A percentile compares a stretch with the other conserved stretches of the same genome.
phyloP scores from a whole-genome alignment of 2,113 vertebrate genomes.

The Hippolais icterina region DNA sequence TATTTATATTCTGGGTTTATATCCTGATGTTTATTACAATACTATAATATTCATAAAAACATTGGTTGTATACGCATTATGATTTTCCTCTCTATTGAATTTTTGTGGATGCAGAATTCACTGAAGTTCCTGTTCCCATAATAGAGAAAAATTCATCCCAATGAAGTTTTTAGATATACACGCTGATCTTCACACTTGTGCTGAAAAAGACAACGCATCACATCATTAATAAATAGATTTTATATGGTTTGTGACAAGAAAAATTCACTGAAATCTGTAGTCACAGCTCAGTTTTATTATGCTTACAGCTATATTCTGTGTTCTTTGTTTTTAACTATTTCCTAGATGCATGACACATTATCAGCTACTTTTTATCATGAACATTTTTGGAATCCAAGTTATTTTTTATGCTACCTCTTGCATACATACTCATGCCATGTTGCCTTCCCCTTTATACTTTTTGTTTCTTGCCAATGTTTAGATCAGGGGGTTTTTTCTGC shows the following conservation, averaged over 20 bases:
- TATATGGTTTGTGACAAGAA: not conserved
- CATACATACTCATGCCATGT: not conserved
- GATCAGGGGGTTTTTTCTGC: not conserved
- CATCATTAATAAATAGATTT: constrained; percentile 30
- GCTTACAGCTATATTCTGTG: not conserved
- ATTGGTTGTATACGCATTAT: not conserved
- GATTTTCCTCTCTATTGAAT: not conserved
- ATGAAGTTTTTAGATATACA: not conserved
- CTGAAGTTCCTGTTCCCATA: not conserved
- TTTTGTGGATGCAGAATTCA: not conserved
- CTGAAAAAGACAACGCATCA: not conserved
- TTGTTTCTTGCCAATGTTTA: not conserved
- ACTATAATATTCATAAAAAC: not conserved
- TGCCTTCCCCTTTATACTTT: not conserved
- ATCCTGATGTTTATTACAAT: not conserved
- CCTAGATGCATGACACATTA: not conserved
- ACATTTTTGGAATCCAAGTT: not conserved
- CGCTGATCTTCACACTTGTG: not conserved
- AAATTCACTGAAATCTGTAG: constrained; percentile 41
- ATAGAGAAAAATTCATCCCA: not conserved
- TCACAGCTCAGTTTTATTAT: not conserved
- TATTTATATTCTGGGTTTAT: not conserved
- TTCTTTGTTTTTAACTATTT: not conserved
- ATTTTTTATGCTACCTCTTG: not conserved
- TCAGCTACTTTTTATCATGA: not conserved